These are phyloP conservation scores for Himantopus leucocephalus DNA, from an alignment of 2,113 vertebrate genomes.

Conservation along the genomic window DNA sequence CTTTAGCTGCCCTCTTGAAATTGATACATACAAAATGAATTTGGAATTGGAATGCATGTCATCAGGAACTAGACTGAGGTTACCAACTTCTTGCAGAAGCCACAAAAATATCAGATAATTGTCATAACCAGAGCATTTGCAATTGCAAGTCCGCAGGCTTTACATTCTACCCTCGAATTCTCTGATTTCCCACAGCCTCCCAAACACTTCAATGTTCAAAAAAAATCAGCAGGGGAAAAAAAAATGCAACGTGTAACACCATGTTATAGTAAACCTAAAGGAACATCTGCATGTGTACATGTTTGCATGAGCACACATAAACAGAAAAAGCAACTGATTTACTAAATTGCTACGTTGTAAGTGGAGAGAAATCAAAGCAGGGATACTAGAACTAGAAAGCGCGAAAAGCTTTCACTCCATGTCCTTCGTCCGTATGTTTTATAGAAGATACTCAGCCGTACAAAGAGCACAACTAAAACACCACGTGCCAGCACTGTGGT, in stretches of 20 bases:
- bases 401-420: background rate
- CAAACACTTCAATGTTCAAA: background rate
- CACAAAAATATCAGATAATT: background rate
- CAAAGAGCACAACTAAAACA: background rate
- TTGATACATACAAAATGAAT: background rate
- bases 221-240: background rate
- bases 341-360: too few species aligned
- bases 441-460: too few species aligned
- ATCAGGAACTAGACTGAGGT: background rate
- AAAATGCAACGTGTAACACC: background rate
- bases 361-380: background rate
- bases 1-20: constrained; percentile 17
- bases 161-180: background rate
- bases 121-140: background rate
- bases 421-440: fast-evolving
- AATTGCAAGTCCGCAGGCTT: background rate
- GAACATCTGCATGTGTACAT: background rate
- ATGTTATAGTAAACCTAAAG: background rate
- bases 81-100: background rate
- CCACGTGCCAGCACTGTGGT: background rate
- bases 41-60: background rate
- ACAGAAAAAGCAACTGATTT: background rate
- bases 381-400: background rate
- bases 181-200: background rate
- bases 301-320: background rate